These are phyloP conservation scores for Xenopus tropicalis DNA, from an alignment of 2,113 vertebrate genomes.

Conservation along the genomic window UCB_Xtro_10.0 CM004448.2:106305001-106305500, in stretches of 20 bases:
- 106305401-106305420: constrained; percentile 26
- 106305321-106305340: constrained; percentile 70
- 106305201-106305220: too few species aligned
- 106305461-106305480: constrained; percentile 37
- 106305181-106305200: too few species aligned
- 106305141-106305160: too few species aligned
- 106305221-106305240: too few species aligned
- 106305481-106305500: constrained; percentile 13
- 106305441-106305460: constrained; percentile 9
- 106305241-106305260: too few species aligned
- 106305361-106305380: constrained; percentile 53
- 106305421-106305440: constrained; percentile 25
- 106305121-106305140: too few species aligned
- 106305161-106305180: too few species aligned
- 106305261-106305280: background rate
- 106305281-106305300: constrained; percentile 14
- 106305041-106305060: too few species aligned
- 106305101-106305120: too few species aligned
- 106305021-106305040: background rate
- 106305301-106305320: constrained; percentile 69
- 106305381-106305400: constrained; percentile 20
- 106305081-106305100: too few species aligned
- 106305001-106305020: constrained; percentile 7
- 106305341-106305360: constrained; percentile 54
- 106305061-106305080: too few species aligned